These are phyloP conservation scores for Elgaria multicarinata DNA, from an alignment of 2,113 vertebrate species.

Conservation along the genomic window DNA sequence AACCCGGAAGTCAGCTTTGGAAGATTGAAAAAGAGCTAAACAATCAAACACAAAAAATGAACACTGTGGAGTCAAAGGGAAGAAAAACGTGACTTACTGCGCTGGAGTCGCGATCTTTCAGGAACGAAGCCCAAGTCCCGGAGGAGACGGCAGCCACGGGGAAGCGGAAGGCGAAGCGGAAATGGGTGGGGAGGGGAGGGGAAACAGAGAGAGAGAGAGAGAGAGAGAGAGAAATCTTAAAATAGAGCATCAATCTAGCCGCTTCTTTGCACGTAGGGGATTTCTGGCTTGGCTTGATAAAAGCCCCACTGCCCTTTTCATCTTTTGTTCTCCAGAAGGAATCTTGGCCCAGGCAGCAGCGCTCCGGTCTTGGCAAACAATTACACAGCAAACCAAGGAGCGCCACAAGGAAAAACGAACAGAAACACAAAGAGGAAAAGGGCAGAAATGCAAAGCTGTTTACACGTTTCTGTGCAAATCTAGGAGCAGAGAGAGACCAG, in stretches of 20 bases:
- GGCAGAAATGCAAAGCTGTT: not conserved
- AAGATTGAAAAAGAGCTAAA: rapidly evolving
- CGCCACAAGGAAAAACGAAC: not conserved
- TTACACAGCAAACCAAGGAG: not conserved
- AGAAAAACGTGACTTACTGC: slow-evolving; percentile 83
- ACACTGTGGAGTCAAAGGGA: not conserved
- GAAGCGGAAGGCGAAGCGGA: not conserved
- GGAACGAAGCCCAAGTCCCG: slow-evolving; percentile 15
- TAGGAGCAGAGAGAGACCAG: not conserved
- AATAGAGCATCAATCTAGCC: not conserved
- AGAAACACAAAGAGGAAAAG: not conserved
- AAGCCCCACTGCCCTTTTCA: not conserved
- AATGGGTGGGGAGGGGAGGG: rapidly evolving
- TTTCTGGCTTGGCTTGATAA: not conserved
- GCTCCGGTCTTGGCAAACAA: not conserved
- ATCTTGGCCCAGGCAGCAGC: not conserved
- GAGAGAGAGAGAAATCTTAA: not conserved
- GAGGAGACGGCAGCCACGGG: slow-evolving; percentile 4
- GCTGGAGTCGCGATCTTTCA: slow-evolving; percentile 91
- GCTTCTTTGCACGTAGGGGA: not conserved
- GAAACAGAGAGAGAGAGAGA: not conserved
- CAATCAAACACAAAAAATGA: not conserved
- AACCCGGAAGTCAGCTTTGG: too few species aligned
- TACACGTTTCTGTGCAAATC: rapidly evolving
- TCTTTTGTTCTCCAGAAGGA: slow-evolving; percentile 5